A percentile compares a stretch with the other conserved stretches of the same genome.
Conservation (phyloP, 2,797 vertebrate species). For the Astyanax mexicanus region DNA sequence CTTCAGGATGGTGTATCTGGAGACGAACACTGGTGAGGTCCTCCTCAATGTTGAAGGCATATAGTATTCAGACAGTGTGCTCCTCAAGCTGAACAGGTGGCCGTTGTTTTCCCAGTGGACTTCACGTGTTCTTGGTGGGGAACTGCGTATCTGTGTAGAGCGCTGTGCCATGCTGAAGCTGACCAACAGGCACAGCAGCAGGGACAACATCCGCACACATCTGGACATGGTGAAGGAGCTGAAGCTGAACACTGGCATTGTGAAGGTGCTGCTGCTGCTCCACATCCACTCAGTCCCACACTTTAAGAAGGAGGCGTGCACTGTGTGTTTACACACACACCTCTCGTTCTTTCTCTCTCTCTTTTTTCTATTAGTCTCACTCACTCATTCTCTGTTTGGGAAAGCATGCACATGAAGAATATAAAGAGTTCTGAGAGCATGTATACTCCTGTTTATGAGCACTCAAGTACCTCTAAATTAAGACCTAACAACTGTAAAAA, state of each 20-base stretch:
- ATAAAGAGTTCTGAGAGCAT: neutral
- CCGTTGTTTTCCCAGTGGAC: constrained; percentile 8
- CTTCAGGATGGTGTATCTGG: neutral
- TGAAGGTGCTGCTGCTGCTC: neutral
- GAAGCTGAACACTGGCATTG: neutral
- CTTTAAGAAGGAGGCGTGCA: neutral
- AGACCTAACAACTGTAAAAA: too few relatives aligned
- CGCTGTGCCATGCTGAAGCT: neutral
- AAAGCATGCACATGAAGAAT: neutral
- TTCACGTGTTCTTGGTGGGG: neutral
- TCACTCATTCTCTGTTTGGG: neutral
- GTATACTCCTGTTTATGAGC: too few relatives aligned
- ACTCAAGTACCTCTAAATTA: too few relatives aligned
- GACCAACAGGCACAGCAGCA: neutral
- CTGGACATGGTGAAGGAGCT: neutral
- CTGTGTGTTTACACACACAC: neutral
- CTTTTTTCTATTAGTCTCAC: neutral
- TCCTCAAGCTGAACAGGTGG: constrained; percentile 67
- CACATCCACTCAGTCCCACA: neutral
- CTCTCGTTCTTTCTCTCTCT: neutral
- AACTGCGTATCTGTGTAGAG: neutral
- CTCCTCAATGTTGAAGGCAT: neutral
- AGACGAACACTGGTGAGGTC: neutral
- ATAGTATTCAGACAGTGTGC: neutral
- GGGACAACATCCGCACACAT: neutral